Evolutionary conservation across 2,797 vertebrate genomes (phyloP).

Genomic region (Argyrosomus regius): DNA sequence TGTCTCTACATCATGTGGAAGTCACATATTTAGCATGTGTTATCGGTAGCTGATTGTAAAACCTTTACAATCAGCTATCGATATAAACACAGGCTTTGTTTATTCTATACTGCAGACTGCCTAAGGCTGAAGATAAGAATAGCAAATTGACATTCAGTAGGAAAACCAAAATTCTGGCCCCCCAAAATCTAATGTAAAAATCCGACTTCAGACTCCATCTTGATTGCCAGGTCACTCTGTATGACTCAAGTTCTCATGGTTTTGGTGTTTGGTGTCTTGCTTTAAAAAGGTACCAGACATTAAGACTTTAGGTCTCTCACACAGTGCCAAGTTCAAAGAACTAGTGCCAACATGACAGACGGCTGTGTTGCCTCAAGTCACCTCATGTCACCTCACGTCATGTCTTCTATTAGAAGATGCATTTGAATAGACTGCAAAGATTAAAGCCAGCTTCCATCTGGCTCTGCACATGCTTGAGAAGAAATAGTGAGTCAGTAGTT

Average conservation of each 20-base stretch:
- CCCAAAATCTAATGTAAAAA: not conserved
- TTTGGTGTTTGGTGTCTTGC: not conserved
- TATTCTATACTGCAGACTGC: not conserved
- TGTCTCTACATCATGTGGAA: not conserved
- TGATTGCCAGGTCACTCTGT: not conserved
- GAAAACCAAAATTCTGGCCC: not conserved
- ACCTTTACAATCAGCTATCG: too few relatives aligned
- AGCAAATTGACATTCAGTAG: not conserved
- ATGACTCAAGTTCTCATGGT: not conserved
- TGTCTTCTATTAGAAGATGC: not conserved
- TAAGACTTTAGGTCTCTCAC: not conserved
- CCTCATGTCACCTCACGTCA: not conserved
- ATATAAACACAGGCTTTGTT: not conserved
- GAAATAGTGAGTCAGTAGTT: not conserved
- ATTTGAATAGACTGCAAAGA: not conserved
- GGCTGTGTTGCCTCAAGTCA: not conserved
- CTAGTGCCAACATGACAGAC: not conserved
- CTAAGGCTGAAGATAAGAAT: not conserved
- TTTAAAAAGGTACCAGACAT: not conserved
- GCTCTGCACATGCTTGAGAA: not conserved
- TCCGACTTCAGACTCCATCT: not conserved
- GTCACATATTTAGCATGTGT: not conserved
- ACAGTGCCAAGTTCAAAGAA: not conserved
- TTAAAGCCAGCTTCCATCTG: not conserved
- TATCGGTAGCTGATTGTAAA: not conserved